Percentiles rank a stretch among this genome's conserved stretches.
Evolutionary conservation across 2,113 vertebrate species (phyloP).

Genomic region (Megalops atlanticus): DNA sequence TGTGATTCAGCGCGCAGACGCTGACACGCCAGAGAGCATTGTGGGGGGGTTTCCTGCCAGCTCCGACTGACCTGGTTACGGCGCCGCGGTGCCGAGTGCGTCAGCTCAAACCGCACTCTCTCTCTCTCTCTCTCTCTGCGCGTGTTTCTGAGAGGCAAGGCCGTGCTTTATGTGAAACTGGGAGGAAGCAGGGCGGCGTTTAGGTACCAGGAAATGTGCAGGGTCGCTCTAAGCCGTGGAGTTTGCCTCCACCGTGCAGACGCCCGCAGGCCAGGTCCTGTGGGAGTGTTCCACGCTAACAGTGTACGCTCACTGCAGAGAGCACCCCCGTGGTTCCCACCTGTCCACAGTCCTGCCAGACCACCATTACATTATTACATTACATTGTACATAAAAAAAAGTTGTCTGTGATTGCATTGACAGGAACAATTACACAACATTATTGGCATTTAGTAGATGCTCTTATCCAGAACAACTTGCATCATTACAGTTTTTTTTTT

Average conservation of each 20-base stretch:
- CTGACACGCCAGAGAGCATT: not conserved
- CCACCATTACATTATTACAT: too few relatives aligned
- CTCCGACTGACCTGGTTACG: not conserved
- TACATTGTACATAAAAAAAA: too few relatives aligned
- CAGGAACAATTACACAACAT: too few relatives aligned
- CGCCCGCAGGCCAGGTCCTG: too few relatives aligned
- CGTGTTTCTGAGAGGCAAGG: conserved; percentile 25
- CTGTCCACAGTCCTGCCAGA: not conserved
- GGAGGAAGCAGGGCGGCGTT: not conserved
- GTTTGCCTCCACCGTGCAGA: too few relatives aligned
- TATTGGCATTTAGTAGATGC: too few relatives aligned
- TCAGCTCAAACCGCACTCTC: conserved; percentile 18
- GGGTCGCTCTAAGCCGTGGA: not conserved
- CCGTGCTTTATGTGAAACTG: conserved; percentile 50
- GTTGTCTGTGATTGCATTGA: too few relatives aligned
- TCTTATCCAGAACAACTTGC: too few relatives aligned
- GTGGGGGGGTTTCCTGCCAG: conserved; percentile 14
- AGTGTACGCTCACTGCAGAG: too few relatives aligned
- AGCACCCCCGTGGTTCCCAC: too few relatives aligned
- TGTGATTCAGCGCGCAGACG: conserved; percentile 16
- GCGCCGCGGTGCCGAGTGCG: not conserved
- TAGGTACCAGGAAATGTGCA: conserved; percentile 10
- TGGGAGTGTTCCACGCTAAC: too few relatives aligned
- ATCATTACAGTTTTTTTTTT: too few relatives aligned
- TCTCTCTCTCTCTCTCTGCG: not conserved